Evolutionary conservation across 92 coral and sea anemone genomes (phyloP).

Genomic region (Epizoanthus scotinus): DNA sequence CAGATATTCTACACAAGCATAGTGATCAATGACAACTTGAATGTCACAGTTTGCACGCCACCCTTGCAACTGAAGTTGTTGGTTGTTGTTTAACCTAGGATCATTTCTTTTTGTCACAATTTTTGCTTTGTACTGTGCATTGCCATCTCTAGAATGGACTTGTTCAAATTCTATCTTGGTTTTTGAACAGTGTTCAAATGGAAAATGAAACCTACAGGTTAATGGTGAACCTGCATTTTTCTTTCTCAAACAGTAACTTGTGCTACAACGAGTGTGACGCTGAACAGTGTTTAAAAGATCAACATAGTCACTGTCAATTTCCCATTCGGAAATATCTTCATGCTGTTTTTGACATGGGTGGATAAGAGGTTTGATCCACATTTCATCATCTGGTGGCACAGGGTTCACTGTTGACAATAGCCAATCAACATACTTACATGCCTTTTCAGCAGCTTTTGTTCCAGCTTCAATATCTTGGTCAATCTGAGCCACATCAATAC

Average conservation of each 20-base stretch:
- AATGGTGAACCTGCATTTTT: conserved; percentile 23
- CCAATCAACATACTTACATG: conserved; percentile 63
- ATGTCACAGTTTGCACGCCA: too few species aligned
- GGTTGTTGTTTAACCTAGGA: too few species aligned
- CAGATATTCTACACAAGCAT: too few species aligned
- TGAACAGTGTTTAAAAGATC: conserved; percentile 61
- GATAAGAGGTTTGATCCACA: too few species aligned
- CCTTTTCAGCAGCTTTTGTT: conserved; percentile 55
- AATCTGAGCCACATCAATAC: conserved; percentile 43
- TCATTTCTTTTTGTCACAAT: conserved; percentile 67
- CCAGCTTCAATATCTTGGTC: conserved; percentile 61
- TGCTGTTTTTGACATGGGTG: conserved; percentile 46
- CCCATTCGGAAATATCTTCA: conserved; percentile 35
- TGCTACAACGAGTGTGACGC: conserved; percentile 62
- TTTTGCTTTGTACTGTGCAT: conserved; percentile 58
- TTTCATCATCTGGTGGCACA: too few species aligned
- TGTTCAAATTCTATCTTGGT: conserved; percentile 62
- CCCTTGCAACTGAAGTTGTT: too few species aligned
- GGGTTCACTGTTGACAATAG: conserved; percentile 57
- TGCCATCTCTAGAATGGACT: conserved; percentile 47
- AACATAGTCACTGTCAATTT: conserved; percentile 46
- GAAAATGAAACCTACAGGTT: conserved; percentile 63
- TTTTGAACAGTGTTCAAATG: conserved; percentile 56
- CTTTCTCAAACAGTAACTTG: too few species aligned
- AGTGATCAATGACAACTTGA: too few species aligned